Evolutionary conservation across 2,113 vertebrate species (phyloP).

Genomic region (Sardina pilchardus): DNA sequence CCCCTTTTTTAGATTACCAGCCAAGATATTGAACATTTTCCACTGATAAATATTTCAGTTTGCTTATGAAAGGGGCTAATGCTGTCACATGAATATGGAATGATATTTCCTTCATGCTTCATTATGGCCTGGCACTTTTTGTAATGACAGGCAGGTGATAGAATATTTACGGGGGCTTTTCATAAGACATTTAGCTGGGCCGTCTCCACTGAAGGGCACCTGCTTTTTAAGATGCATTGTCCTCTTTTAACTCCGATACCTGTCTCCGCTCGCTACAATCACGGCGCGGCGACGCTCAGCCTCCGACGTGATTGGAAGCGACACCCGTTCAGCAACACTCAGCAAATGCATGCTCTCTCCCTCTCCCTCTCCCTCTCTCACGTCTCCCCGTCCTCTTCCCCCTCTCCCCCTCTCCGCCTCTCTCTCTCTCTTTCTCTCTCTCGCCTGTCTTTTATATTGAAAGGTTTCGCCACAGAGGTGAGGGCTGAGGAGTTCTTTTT

Average conservation of each 20-base stretch:
- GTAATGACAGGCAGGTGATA: conserved; percentile 86
- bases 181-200: conserved; percentile 88
- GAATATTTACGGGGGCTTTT: conserved; percentile 89
- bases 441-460: conserved; percentile 29
- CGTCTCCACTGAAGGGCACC: conserved; percentile 85
- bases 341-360: conserved; percentile 42
- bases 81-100: conserved; percentile 93
- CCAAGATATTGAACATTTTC: conserved; percentile 82
- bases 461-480: conserved; percentile 24
- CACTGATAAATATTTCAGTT: conserved; percentile 94
- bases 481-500: conserved; percentile 10
- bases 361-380: not conserved
- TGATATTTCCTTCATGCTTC: conserved; percentile 90
- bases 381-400: not conserved
- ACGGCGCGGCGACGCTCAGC: conserved; percentile 30
- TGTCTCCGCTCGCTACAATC: conserved; percentile 26
- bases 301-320: conserved; percentile 43
- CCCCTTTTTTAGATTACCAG: conserved; percentile 76
- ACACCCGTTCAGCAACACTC: conserved; percentile 47
- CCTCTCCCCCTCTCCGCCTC: not conserved
- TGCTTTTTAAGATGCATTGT: conserved; percentile 86
- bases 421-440: not conserved
- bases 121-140: conserved; percentile 86
- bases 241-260: conserved; percentile 65
- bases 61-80: conserved; percentile 86